A percentile compares a stretch with the other conserved stretches of the same genome.
Evolutionary conservation across 2,113 vertebrate genomes (phyloP).

Genomic region (Seriola quinqueradiata): DNA sequence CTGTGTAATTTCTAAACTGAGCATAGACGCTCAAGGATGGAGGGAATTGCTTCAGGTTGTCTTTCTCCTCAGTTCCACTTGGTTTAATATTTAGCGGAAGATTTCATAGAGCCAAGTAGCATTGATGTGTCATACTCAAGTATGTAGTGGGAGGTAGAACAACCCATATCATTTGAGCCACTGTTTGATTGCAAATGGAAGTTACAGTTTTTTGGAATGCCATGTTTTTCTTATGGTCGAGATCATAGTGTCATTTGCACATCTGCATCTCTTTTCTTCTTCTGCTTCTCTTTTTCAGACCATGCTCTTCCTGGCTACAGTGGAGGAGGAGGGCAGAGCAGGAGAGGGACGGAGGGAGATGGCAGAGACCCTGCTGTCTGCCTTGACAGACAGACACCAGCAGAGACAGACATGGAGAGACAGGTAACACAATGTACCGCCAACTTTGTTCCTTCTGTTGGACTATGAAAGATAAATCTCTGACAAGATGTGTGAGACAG

Average conservation of each 20-base stretch:
- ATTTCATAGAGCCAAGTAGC: slow-evolving; percentile 14
- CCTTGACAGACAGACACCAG: slow-evolving; percentile 90
- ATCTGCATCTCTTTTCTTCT: not conserved
- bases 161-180: not conserved
- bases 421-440: slow-evolving; percentile 85
- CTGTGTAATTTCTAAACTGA: slow-evolving; percentile 61
- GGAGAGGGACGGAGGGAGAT: slow-evolving; percentile 86
- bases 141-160: slow-evolving; percentile 3
- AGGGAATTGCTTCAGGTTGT: slow-evolving; percentile 49
- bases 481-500: slow-evolving; percentile 34
- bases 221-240: not conserved
- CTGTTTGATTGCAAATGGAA: not conserved
- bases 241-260: not conserved
- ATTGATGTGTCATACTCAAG: not conserved
- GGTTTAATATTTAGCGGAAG: slow-evolving; percentile 21
- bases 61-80: slow-evolving; percentile 11
- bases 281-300: slow-evolving; percentile 85
- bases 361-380: slow-evolving; percentile 85
- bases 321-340: slow-evolving; percentile 83
- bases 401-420: slow-evolving; percentile 92
- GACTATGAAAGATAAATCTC: slow-evolving; percentile 14
- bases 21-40: slow-evolving; percentile 47
- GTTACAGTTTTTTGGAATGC: not conserved
- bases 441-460: slow-evolving; percentile 26
- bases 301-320: slow-evolving; percentile 83